Base-by-base conservation (phyloP, 2,888 invertebrate genomes). In the Agrilus mali region DNA sequence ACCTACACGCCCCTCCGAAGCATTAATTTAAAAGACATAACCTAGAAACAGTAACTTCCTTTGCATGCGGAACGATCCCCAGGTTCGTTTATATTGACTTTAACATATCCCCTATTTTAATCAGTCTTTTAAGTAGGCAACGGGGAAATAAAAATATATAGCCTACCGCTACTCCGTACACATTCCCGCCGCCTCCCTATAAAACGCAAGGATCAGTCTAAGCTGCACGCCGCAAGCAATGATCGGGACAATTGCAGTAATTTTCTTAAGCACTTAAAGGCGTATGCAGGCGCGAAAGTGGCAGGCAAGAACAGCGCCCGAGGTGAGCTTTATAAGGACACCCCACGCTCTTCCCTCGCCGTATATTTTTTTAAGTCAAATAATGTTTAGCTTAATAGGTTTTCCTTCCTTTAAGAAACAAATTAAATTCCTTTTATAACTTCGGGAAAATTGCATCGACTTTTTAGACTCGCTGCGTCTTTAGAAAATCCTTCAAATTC, bases 141-240 rank as follows among this genome's bases (percentile, higher is more conserved):
- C 59, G 57, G 66, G 65, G 66, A 66, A 66, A 66, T 66, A 65
- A 65, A 65, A 65, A 66, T 66, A 66, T 64, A 64, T 63, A 59
- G 60, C 63, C 55, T 53, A 32, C 50, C 55, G 53, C 57, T 55
- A 56, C 53, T 54, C 53, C 47, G 47, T 45, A 42, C 45, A 27
- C 27, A 10, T 27, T 27, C 27, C 27, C 27, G 27, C 27, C 27
- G 27, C 27, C 27, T 27, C 27, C 27, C 27, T 50, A 49, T 27
- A 27, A 27, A 27, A 27, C 48, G 49, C 45, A 49, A 53, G 49
- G 50, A 41, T 47, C 38, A 49, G 40, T 47, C 47, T 52, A 48
- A 50, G 41, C 41, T 50, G 49, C 50, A 53, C 48, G 58, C 60
- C 60, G 60, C 55, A 59, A 56, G 60, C 61, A 61, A 63, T 64